Conservation (phyloP, 1,140 invertebrate genomes). For the Zaprionus nigranus region DNA sequence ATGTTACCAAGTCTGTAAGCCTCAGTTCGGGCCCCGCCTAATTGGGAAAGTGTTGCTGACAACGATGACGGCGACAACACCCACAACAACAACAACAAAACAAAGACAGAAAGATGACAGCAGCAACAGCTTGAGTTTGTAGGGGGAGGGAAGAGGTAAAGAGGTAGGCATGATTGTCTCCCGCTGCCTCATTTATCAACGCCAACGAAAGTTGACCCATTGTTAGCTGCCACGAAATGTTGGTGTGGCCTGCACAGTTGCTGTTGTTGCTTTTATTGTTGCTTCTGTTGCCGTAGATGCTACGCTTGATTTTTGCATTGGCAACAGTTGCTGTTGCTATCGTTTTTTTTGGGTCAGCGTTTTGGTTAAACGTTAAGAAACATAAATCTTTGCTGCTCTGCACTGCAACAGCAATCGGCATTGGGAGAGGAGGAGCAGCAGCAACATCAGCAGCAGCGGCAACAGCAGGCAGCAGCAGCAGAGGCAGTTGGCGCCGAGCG, state of each 20-base stretch:
- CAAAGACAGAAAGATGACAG: slow-evolving; percentile 56
- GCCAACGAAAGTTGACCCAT: slow-evolving; percentile 79
- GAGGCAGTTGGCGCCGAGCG: slow-evolving; percentile 1
- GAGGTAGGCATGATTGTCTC: neutral
- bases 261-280: neutral
- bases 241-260: slow-evolving; percentile 23
- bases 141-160: neutral
- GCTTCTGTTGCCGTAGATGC: slow-evolving; percentile 12
- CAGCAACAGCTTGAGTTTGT: slow-evolving; percentile 11
- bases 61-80: slow-evolving; percentile 41
- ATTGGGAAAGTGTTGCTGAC: slow-evolving; percentile 74
- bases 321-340: slow-evolving; percentile 24
- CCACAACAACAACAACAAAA: slow-evolving; percentile 21
- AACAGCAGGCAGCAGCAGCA: slow-evolving; percentile 4
- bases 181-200: slow-evolving; percentile 67
- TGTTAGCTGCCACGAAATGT: slow-evolving; percentile 46
- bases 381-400: slow-evolving; percentile 69
- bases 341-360: slow-evolving; percentile 71
- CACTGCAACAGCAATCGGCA: slow-evolving; percentile 54
- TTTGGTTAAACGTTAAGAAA: slow-evolving; percentile 79
- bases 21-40: slow-evolving; percentile 40
- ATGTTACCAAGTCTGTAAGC: slow-evolving; percentile 29
- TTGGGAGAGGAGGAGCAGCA: neutral
- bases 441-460: neutral
- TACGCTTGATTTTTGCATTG: slow-evolving; percentile 65